Conservation (phyloP, 2,888 invertebrate genomes). For the Leuctra nigra region DNA sequence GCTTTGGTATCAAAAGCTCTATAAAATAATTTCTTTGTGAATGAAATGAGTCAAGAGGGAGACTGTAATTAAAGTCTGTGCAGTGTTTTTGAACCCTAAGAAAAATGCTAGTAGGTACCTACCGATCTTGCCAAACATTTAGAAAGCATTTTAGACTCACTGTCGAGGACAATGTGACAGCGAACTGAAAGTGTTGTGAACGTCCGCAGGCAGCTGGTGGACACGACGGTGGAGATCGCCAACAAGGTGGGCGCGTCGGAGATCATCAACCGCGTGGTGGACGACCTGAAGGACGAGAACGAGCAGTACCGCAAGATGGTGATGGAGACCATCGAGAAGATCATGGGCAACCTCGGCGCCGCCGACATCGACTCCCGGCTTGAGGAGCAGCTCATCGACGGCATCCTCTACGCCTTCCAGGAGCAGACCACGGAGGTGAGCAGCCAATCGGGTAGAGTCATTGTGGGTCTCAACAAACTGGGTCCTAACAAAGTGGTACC, state of each 20-base stretch:
- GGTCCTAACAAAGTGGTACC: too few species aligned
- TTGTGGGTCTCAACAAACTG: too few species aligned
- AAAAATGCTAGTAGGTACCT: too few species aligned
- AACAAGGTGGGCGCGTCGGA: slow-evolving; percentile 99
- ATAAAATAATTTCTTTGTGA: too few species aligned
- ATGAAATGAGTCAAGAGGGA: too few species aligned
- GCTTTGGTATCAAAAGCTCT: not conserved
- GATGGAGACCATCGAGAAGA: slow-evolving; percentile 99
- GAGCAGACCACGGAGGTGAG: slow-evolving; percentile 94
- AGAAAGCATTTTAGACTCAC: too few species aligned
- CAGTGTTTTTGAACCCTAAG: too few species aligned
- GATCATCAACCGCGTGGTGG: slow-evolving; percentile 97
- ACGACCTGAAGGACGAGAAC: slow-evolving; percentile 98
- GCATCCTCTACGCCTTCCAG: slow-evolving; percentile 98
- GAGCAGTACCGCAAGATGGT: slow-evolving; percentile 99
- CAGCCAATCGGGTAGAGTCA: too few species aligned
- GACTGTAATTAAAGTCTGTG: too few species aligned
- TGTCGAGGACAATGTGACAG: not conserved
- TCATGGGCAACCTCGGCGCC: slow-evolving; percentile 94
- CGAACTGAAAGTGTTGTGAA: not conserved
- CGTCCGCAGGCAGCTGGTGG: slow-evolving; percentile 61
- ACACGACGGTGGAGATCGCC: slow-evolving; percentile 99
- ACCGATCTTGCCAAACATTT: too few species aligned
- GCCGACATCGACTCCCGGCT: slow-evolving; percentile 96
- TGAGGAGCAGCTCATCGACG: slow-evolving; percentile 98